A percentile compares a stretch with the other conserved stretches of the same genome.
Evolutionary conservation across 2,888 invertebrate species (phyloP).

Genomic region (Hyposoter dolosus): DNA sequence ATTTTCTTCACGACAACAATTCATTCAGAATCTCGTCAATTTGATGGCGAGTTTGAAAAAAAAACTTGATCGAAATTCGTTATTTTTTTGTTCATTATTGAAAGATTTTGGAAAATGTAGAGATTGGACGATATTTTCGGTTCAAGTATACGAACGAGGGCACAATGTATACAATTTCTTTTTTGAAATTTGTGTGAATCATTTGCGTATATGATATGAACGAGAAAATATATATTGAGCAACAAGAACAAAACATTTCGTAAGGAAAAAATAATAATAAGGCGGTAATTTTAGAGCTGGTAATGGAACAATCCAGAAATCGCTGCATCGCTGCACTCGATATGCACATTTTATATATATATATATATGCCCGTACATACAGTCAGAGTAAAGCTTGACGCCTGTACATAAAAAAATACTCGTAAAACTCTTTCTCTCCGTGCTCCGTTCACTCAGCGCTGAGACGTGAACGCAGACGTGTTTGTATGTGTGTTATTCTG

Average conservation of each 20-base stretch:
- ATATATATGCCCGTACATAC: neutral
- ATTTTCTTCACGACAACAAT: too few relatives aligned
- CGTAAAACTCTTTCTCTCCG: conserved; percentile 34
- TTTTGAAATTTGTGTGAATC: neutral
- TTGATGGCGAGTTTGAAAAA: too few relatives aligned
- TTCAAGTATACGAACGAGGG: too few relatives aligned
- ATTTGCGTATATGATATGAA: too few relatives aligned
- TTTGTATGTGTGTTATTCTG: conserved; percentile 53
- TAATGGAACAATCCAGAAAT: conserved; percentile 10
- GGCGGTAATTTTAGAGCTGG: neutral
- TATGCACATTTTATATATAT: neutral
- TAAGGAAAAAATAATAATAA: neutral
- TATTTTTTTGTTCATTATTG: too few relatives aligned
- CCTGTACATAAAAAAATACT: conserved; percentile 1
- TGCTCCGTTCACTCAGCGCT: conserved; percentile 62
- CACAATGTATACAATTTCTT: too few relatives aligned
- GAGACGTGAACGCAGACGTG: conserved; percentile 66
- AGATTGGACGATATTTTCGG: too few relatives aligned
- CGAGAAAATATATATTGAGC: neutral
- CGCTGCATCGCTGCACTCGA: neutral
- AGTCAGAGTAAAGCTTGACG: neutral
- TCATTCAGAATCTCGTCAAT: too few relatives aligned
- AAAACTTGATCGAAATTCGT: too few relatives aligned
- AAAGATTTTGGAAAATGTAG: too few relatives aligned
- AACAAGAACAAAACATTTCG: neutral